phyloP scores from a whole-genome alignment of 2,888 invertebrate genomes.

The Andrena fulva region DNA sequence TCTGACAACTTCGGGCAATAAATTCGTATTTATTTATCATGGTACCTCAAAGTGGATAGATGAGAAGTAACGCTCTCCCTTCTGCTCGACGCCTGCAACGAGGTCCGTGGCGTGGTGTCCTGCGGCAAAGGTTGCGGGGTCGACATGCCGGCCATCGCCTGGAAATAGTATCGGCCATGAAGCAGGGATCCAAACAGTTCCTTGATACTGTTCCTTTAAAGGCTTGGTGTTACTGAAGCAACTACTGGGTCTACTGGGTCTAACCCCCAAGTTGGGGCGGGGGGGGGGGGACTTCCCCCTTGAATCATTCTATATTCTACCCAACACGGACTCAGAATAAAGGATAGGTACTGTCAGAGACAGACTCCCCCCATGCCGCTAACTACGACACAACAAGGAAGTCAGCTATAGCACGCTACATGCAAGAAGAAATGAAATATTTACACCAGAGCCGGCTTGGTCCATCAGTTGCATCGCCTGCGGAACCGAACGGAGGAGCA shows the following conservation, averaged over 20 bases:
- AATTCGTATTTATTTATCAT: background rate
- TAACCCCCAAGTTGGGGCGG: background rate
- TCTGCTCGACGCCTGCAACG: constrained; percentile 78
- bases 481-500: constrained; percentile 77
- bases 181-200: background rate
- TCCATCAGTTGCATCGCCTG: constrained; percentile 97
- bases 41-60: constrained; percentile 79
- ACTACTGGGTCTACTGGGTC: constrained; percentile 36
- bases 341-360: constrained; percentile 12
- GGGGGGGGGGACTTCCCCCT: background rate
- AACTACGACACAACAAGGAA: constrained; percentile 57
- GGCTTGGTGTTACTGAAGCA: constrained; percentile 25
- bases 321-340: background rate
- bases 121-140: constrained; percentile 76
- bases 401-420: constrained; percentile 37
- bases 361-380: constrained; percentile 52
- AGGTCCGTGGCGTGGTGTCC: constrained; percentile 74
- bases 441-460: constrained; percentile 95
- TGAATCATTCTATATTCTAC: background rate
- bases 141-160: constrained; percentile 81
- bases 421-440: constrained; percentile 85
- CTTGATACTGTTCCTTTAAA: background rate
- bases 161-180: constrained; percentile 40
- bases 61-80: constrained; percentile 81
- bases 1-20: background rate